Percentiles rank a stretch among this genome's conserved stretches.
Conservation (phyloP, 2,888 invertebrate species). For the Oxycera nigricornis region DNA sequence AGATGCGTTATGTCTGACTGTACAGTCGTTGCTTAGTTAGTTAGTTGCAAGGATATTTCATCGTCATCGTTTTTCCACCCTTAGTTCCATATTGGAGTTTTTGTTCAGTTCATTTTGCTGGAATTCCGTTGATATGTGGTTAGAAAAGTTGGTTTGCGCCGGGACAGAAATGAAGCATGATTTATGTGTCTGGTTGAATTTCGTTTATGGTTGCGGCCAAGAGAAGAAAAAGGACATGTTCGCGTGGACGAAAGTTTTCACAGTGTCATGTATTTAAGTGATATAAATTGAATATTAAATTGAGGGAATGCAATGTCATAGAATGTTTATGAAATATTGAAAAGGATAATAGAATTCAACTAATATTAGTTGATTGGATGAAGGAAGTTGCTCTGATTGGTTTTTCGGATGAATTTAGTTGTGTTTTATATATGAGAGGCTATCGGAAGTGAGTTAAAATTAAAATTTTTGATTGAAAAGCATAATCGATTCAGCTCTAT, state of each 20-base stretch:
- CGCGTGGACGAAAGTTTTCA: background rate
- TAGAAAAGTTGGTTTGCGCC: background rate
- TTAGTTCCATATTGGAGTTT: no score
- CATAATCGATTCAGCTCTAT: no score
- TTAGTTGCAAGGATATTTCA: slow-evolving; percentile 18
- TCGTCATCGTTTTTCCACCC: background rate
- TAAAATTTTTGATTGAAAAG: no score
- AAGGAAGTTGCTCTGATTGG: no score
- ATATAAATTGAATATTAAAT: slow-evolving; percentile 6
- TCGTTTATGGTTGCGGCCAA: background rate
- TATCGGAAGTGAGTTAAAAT: no score
- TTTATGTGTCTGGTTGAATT: background rate
- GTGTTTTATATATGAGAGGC: no score
- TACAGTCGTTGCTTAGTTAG: background rate
- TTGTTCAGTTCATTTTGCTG: background rate
- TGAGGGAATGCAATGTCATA: background rate
- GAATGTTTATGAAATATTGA: background rate
- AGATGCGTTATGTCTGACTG: background rate
- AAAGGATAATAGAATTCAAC: no score
- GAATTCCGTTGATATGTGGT: background rate
- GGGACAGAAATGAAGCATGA: background rate
- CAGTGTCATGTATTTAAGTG: background rate
- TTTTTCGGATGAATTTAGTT: no score
- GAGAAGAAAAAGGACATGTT: background rate
- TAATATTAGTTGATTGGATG: no score